Percentiles rank a stretch among this genome's conserved stretches.
phyloP scores from a whole-genome alignment of 1,140 invertebrate genomes.

The Neodiprion fabricii region DNA sequence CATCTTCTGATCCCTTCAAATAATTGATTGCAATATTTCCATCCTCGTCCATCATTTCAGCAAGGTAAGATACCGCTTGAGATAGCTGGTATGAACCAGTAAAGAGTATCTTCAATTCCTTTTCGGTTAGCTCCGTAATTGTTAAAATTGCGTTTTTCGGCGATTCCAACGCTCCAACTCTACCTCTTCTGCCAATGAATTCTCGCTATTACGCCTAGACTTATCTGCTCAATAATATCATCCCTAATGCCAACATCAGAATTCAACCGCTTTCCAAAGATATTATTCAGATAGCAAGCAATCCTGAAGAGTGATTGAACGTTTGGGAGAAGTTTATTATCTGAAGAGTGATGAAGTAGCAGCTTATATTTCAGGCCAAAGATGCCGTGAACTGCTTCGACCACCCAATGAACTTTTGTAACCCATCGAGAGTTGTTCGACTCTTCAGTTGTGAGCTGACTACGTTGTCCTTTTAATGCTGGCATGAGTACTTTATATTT shows the following conservation, averaged over 20 bases:
- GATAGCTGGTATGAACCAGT: too few species aligned
- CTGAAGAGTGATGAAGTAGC: neutral
- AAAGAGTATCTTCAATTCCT: too few species aligned
- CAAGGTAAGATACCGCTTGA: too few species aligned
- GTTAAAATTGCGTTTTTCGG: constrained; percentile 9
- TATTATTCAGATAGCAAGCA: too few species aligned
- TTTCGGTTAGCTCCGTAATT: neutral
- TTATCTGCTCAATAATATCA: too few species aligned
- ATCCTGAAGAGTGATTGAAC: too few species aligned
- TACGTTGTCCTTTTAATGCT: neutral
- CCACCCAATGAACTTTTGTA: constrained; percentile 19
- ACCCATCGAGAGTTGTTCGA: constrained; percentile 19
- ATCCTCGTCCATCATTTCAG: too few species aligned
- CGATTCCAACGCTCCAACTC: neutral
- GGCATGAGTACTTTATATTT: constrained; percentile 3
- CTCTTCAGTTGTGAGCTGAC: constrained; percentile 18
- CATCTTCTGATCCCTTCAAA: neutral
- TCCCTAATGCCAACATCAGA: too few species aligned
- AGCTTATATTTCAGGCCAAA: neutral
- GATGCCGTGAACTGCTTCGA: constrained; percentile 23
- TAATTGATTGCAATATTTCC: too few species aligned
- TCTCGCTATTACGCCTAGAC: too few species aligned
- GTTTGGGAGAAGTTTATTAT: too few species aligned
- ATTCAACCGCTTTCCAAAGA: too few species aligned
- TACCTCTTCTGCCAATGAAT: neutral